Evolutionary conservation across 2,888 invertebrate species (phyloP).

Genomic region (Noctua janthe): DNA sequence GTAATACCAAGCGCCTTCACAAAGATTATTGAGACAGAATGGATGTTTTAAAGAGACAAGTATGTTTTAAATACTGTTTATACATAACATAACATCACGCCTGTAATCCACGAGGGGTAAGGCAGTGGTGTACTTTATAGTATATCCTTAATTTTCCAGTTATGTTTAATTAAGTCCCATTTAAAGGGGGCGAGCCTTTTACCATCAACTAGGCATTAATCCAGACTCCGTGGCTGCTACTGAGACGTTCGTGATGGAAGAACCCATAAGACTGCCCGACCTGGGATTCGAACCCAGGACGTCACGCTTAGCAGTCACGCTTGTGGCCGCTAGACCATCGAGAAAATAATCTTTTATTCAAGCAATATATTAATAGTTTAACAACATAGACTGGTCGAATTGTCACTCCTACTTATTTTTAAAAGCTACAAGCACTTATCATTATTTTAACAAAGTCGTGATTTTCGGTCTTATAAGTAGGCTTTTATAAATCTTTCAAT

Average conservation of each 20-base stretch:
- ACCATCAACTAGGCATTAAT: not conserved
- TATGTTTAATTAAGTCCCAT: not conserved
- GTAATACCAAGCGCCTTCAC: slow-evolving; percentile 46
- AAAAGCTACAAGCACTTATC: not conserved
- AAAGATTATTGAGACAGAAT: slow-evolving; percentile 51
- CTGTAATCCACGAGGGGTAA: not conserved
- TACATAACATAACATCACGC: not conserved
- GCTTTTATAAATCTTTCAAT: not conserved
- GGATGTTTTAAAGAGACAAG: not conserved
- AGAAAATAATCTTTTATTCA: not conserved
- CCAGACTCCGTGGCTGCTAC: not conserved
- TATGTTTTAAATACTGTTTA: not conserved
- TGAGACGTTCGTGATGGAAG: not conserved
- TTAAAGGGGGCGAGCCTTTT: not conserved
- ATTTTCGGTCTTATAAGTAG: not conserved
- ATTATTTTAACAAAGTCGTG: not conserved
- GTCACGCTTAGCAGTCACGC: not conserved
- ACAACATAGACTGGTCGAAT: not conserved
- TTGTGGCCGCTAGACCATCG: not conserved
- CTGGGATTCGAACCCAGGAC: not conserved
- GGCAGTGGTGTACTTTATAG: not conserved
- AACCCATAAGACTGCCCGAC: not conserved
- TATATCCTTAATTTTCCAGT: not conserved
- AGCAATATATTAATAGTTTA: not conserved
- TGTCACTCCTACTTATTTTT: not conserved